Evolutionary conservation across 2,797 vertebrate species (phyloP), one percentile per base, ranked within the genome.

Genomic region (Pseudomugil gertrudae): DNA sequence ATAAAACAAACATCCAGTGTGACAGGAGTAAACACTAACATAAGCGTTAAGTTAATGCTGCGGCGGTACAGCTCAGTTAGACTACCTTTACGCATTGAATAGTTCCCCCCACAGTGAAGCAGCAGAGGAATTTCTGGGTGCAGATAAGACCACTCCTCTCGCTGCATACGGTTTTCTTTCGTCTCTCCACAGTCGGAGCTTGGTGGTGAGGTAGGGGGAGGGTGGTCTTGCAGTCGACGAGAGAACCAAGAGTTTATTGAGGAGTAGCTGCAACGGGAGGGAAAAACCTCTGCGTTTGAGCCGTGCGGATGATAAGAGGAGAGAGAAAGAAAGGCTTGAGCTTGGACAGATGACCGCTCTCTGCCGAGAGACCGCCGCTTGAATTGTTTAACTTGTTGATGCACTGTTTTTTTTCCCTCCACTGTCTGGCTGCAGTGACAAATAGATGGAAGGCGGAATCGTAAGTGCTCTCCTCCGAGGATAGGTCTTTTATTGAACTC

Each of bases 301-400:
- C 72, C 72, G 76, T 80, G 85, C 84, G 74, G 85, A 83, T 65
- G 69, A 63, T 52, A 23, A 65, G 76, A 71, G 67, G 26, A 77
- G 61, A 63, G 66, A 60, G 9, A 30, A 35, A 54, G 59, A 43
- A 64, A 50, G 57, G 45, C 74, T 74, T 57, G 67, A 69, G 71
- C 76, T 63, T 13, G 78, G 78, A 85, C 69, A 64, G 62, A 68
- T 57, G 69, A 83, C 59, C 72, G 23, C 76, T 72, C 71, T 65
- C 30, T 62, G 79, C 66, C 14, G 76, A 61, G 74, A 76, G 86
- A 88, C 87, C 85, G 83, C 70, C 59, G 69, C 74, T 71, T 65
- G 70, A 74, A 87, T 90, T 92, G 84, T 91, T 87, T 88, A 93
- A 93, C 92, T 93, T 93, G 92, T 93, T 93, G 92, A 93, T 92